phyloP scores from a whole-genome alignment of 2,888 invertebrate genomes.

The Acleris cristana region DNA sequence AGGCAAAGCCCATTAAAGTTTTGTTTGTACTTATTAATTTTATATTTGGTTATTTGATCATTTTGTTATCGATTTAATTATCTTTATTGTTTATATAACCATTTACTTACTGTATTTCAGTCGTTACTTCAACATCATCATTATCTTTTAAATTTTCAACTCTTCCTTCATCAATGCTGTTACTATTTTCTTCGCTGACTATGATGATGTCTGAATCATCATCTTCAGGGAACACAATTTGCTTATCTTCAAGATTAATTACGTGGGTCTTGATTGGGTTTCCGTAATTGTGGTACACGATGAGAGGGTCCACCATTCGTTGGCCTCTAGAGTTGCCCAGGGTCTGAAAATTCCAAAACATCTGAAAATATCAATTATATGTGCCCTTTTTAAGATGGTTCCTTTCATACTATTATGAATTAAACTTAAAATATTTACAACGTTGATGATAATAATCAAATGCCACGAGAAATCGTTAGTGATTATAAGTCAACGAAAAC shows the following conservation, averaged over 20 bases:
- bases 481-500: background rate
- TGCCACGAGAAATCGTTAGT: background rate
- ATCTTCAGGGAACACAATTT: slow-evolving; percentile 72
- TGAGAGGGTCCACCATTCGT: slow-evolving; percentile 82
- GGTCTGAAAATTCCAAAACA: slow-evolving; percentile 92
- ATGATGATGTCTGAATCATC: slow-evolving; percentile 77
- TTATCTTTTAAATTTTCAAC: slow-evolving; percentile 54
- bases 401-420: background rate
- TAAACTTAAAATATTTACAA: background rate
- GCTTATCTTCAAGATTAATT: slow-evolving; percentile 70
- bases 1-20: background rate
- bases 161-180: slow-evolving; percentile 57
- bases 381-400: slow-evolving; percentile 42
- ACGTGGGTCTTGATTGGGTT: slow-evolving; percentile 61
- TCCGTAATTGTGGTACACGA: slow-evolving; percentile 73
- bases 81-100: background rate
- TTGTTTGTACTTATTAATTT: background rate
- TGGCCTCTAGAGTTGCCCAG: slow-evolving; percentile 88
- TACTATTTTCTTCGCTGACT: slow-evolving; percentile 71
- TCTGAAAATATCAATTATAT: slow-evolving; percentile 86
- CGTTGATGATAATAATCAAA: background rate
- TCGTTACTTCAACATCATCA: slow-evolving; percentile 49
- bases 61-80: background rate
- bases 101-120: slow-evolving; percentile 20
- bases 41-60: background rate